Percentiles rank a stretch among this genome's conserved stretches.
phyloP scores from a whole-genome alignment of 2,113 vertebrate genomes.

The Carollia perspicillata region DNA sequence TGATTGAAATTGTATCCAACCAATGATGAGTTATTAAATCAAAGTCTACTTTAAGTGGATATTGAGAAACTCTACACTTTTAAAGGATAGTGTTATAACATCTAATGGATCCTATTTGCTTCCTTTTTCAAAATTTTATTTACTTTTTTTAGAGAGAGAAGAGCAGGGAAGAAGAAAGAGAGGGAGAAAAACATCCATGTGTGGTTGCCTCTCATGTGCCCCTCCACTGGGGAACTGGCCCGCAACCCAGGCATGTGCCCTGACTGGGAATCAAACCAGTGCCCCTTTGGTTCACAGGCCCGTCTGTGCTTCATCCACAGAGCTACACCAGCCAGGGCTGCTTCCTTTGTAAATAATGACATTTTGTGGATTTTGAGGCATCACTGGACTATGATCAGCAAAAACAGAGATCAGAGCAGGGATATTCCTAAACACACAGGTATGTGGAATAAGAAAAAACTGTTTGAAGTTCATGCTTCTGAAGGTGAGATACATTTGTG shows the following conservation, averaged over 20 bases:
- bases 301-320: fast-evolving
- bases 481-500: neutral
- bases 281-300: no score
- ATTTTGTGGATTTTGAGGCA: neutral
- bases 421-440: neutral
- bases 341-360: neutral
- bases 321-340: neutral
- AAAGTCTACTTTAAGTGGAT: slow-evolving; percentile 64
- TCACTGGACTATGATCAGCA: neutral
- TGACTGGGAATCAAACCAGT: no score
- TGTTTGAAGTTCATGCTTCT: neutral
- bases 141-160: no score
- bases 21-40: slow-evolving; percentile 63
- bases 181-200: no score
- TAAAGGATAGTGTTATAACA: slow-evolving; percentile 16
- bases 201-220: no score
- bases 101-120: slow-evolving; percentile 11
- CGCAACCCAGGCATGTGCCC: no score
- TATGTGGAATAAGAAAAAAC: neutral
- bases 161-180: no score
- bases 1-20: slow-evolving; percentile 46
- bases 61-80: slow-evolving; percentile 53
- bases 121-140: neutral
- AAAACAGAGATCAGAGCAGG: neutral
- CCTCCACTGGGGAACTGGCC: no score